Percentiles rank a stretch among this genome's conserved stretches.
Conservation (phyloP, 2,797 vertebrate species). For the Borostomias antarcticus region DNA sequence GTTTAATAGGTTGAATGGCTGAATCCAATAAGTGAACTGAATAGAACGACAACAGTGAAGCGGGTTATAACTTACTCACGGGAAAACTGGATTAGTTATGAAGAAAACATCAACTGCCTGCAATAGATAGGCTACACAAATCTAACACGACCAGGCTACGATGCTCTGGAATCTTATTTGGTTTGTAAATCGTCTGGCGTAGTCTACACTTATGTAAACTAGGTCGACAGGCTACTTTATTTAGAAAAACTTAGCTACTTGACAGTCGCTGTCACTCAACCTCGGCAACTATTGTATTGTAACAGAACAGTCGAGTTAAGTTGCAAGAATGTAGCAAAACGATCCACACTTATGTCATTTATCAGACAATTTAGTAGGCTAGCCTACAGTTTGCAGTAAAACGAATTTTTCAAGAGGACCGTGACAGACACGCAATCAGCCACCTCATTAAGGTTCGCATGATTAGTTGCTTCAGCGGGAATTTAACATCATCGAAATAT, state of each 20-base stretch:
- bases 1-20: too few species aligned
- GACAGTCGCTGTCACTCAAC: background rate
- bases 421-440: conserved; percentile 32
- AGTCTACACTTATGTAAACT: background rate
- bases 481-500: background rate
- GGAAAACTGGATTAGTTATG: too few species aligned
- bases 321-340: conserved; percentile 4
- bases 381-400: conserved; percentile 5
- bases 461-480: conserved; percentile 10
- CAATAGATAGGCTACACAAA: too few species aligned
- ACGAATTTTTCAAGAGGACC: conserved; percentile 27
- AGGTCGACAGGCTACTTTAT: too few species aligned
- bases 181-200: background rate
- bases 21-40: too few species aligned
- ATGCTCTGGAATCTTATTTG: background rate
- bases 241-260: too few species aligned
- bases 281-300: background rate
- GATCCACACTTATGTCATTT: background rate
- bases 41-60: too few species aligned
- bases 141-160: background rate
- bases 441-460: conserved; percentile 2
- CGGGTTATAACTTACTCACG: too few species aligned
- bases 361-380: background rate
- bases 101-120: too few species aligned
- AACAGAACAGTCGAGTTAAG: background rate